These are phyloP conservation scores for Mongoloraphidia duomilia DNA, from an alignment of 2,888 invertebrate genomes.

Conservation along the genomic window DNA sequence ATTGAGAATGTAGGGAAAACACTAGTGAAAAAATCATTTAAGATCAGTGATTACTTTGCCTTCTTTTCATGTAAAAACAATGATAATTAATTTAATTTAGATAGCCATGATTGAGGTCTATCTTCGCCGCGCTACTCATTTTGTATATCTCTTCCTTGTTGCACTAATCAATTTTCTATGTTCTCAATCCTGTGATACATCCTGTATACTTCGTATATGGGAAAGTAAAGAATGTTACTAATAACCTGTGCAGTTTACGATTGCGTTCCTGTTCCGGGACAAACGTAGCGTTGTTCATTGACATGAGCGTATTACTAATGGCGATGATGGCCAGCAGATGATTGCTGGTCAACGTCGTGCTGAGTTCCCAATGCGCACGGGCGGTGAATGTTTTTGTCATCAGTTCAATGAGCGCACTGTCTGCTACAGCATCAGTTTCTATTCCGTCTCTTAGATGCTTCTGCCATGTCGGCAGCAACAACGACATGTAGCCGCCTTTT, in stretches of 20 bases:
- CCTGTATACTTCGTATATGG: neutral
- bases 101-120: too few relatives aligned
- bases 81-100: too few relatives aligned
- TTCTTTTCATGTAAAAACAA: too few relatives aligned
- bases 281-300: slow-evolving; percentile 92
- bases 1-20: too few relatives aligned
- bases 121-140: too few relatives aligned
- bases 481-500: slow-evolving; percentile 90
- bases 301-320: slow-evolving; percentile 92
- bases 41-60: too few relatives aligned
- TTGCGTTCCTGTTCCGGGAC: slow-evolving; percentile 75
- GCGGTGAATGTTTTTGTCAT: slow-evolving; percentile 71
- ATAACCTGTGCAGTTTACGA: slow-evolving; percentile 55
- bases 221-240: neutral
- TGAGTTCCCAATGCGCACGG: slow-evolving; percentile 89
- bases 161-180: neutral
- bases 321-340: slow-evolving; percentile 90
- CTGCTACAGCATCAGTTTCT: slow-evolving; percentile 10
- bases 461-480: slow-evolving; percentile 77
- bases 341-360: slow-evolving; percentile 87
- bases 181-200: neutral
- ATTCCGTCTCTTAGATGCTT: slow-evolving; percentile 24
- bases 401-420: slow-evolving; percentile 38
- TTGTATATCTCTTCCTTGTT: too few relatives aligned
- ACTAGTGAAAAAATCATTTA: too few relatives aligned